Evolutionary conservation across 2,113 vertebrate genomes (phyloP).

Genomic region (Cryptomyrus ogoouensis): DNA sequence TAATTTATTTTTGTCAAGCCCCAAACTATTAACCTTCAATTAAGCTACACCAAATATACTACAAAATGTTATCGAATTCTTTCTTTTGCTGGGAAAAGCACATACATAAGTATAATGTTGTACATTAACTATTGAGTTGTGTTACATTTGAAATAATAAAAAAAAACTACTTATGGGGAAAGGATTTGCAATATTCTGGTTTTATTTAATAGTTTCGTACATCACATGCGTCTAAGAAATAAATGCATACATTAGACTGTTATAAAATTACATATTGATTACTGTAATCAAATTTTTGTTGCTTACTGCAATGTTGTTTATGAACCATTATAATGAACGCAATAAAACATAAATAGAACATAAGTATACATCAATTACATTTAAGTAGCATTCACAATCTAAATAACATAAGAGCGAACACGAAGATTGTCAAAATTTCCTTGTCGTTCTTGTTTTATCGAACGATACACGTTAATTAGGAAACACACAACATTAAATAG

Average conservation of each 20-base stretch:
- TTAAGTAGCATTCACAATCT: slow-evolving; percentile 30
- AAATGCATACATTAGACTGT: slow-evolving; percentile 48
- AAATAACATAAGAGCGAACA: slow-evolving; percentile 28
- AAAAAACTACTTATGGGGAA: slow-evolving; percentile 14
- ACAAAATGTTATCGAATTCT: neutral
- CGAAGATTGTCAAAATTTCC: slow-evolving; percentile 40
- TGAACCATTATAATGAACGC: slow-evolving; percentile 30
- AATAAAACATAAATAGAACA: slow-evolving; percentile 52
- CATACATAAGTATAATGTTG: neutral
- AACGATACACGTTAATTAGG: slow-evolving; percentile 10
- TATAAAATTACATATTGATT: slow-evolving; percentile 47
- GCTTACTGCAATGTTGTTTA: slow-evolving; percentile 31
- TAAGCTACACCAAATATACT: neutral
- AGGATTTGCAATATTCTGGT: slow-evolving; percentile 29
- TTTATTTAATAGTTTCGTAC: slow-evolving; percentile 59
- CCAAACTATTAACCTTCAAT: neutral
- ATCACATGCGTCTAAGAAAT: slow-evolving; percentile 59
- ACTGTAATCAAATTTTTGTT: slow-evolving; percentile 35
- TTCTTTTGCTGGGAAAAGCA: neutral
- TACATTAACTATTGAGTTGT: neutral
- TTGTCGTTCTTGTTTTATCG: slow-evolving; percentile 16
- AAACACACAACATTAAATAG: slow-evolving; percentile 22
- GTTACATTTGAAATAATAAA: neutral
- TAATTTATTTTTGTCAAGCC: neutral
- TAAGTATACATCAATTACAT: slow-evolving; percentile 33